Evolutionary conservation across 2,113 vertebrate species (phyloP).

Genomic region (Psettodes erumei): DNA sequence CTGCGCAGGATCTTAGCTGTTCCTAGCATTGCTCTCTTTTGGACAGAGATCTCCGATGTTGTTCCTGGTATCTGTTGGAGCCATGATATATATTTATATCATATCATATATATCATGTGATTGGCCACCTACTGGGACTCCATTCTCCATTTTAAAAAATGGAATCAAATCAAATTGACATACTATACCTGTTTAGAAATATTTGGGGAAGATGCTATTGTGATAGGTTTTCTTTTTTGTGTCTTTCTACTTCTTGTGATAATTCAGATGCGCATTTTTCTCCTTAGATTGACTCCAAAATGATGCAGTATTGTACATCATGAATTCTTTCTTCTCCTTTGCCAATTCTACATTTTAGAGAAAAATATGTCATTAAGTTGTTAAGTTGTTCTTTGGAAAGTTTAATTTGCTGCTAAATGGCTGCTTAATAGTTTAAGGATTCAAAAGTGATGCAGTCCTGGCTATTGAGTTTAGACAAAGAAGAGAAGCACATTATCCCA

Average conservation of each 20-base stretch:
- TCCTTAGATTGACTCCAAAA: not conserved
- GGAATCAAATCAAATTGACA: not conserved
- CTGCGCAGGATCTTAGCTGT: too few relatives aligned
- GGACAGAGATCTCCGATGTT: too few relatives aligned
- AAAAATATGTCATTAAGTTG: too few relatives aligned
- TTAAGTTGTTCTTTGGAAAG: not conserved
- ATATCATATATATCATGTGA: not conserved
- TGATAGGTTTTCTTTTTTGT: not conserved
- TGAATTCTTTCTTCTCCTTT: not conserved
- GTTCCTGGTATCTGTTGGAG: too few relatives aligned
- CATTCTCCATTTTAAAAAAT: not conserved
- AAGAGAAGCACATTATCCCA: not conserved
- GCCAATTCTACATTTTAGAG: not conserved
- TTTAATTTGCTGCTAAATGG: not conserved
- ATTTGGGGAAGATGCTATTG: not conserved
- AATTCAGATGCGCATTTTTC: not conserved
- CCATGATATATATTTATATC: too few relatives aligned
- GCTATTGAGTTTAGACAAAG: conserved; percentile 1
- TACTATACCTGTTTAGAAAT: not conserved
- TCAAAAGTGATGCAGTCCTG: not conserved
- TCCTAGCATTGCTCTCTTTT: too few relatives aligned
- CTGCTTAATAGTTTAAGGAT: not conserved
- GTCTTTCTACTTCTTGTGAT: not conserved
- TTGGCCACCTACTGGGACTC: not conserved
- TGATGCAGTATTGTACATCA: not conserved